phyloP scores from a whole-genome alignment of 2,888 invertebrate species.

The Sphaeridia pumilis region DNA sequence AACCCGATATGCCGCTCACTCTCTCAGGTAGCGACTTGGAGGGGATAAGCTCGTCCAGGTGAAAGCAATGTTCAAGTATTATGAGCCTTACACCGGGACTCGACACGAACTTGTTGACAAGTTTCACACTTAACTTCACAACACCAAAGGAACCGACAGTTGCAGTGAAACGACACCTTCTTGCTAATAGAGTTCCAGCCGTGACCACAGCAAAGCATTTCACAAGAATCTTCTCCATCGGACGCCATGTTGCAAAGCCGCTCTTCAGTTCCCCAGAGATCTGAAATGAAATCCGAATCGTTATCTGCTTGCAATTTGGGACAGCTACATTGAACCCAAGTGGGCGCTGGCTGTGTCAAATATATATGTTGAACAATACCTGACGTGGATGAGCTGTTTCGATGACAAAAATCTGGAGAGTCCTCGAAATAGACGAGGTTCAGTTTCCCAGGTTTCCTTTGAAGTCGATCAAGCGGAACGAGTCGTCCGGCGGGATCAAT shows the following conservation, averaged over 20 bases:
- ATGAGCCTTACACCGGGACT: slow-evolving; percentile 11
- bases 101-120: slow-evolving; percentile 43
- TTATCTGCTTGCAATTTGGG: too few species aligned
- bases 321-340: too few species aligned
- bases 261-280: slow-evolving; percentile 72
- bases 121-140: slow-evolving; percentile 79
- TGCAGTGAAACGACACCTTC: slow-evolving; percentile 64
- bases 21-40: not conserved
- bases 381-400: slow-evolving; percentile 38
- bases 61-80: not conserved
- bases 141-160: slow-evolving; percentile 83
- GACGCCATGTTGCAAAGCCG: slow-evolving; percentile 67
- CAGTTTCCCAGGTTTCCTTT: slow-evolving; percentile 64
- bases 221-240: slow-evolving; percentile 73
- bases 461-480: slow-evolving; percentile 65
- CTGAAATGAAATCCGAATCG: slow-evolving; percentile 60
- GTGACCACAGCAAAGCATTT: slow-evolving; percentile 72
- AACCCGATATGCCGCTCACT: not conserved
- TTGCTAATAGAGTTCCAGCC: slow-evolving; percentile 58
- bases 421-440: slow-evolving; percentile 87
- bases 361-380: too few species aligned
- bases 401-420: slow-evolving; percentile 73
- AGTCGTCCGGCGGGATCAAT: slow-evolving; percentile 82
- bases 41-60: not conserved
- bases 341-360: too few species aligned